Evolutionary conservation across 2,797 vertebrate genomes (phyloP).

Genomic region (Coreius guichenoti): DNA sequence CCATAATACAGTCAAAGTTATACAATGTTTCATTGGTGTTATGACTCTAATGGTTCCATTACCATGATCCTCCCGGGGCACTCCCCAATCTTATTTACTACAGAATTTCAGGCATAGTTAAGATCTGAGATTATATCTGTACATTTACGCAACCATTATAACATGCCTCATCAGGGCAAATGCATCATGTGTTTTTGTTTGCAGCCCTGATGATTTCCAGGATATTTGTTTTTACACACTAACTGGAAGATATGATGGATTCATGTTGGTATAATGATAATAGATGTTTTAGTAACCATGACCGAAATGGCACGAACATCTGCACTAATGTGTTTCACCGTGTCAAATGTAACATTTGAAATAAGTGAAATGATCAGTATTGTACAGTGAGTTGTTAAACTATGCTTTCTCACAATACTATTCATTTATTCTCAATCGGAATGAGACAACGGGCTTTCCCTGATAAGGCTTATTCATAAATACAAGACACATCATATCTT

Average conservation of each 20-base stretch:
- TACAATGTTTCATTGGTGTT: neutral
- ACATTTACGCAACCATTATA: neutral
- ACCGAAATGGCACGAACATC: neutral
- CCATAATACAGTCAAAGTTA: neutral
- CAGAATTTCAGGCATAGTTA: neutral
- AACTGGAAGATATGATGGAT: neutral
- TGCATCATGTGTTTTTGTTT: neutral
- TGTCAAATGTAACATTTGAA: neutral
- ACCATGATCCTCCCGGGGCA: neutral
- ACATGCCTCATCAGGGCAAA: neutral
- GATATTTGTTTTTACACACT: neutral
- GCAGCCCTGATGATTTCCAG: neutral
- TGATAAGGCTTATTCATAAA: constrained; percentile 32
- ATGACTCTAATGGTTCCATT: neutral
- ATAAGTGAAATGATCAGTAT: neutral
- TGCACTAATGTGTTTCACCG: neutral
- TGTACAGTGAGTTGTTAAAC: neutral
- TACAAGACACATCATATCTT: constrained; percentile 10
- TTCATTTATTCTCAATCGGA: neutral
- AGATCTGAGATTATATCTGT: neutral
- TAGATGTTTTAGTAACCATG: neutral
- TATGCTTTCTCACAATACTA: neutral
- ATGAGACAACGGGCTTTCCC: neutral
- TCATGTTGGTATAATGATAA: neutral
- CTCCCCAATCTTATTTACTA: neutral